Evolutionary conservation across 1,140 invertebrate genomes (phyloP), one percentile per base, ranked within the genome.

Genomic region (Xylocopa sonorina): DNA sequence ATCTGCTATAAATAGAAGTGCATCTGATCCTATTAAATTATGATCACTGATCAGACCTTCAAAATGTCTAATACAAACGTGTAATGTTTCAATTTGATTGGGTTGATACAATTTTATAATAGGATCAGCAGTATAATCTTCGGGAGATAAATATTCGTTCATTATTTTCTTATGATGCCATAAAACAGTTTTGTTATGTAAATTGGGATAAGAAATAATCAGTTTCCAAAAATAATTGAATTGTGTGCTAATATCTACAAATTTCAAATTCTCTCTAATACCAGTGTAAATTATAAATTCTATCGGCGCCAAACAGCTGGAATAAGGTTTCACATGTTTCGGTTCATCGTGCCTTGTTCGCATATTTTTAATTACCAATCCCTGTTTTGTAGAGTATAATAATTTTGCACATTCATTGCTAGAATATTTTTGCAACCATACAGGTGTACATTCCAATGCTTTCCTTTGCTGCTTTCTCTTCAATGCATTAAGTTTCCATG

Each of bases 201-300:
- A 74, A 69, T 93, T 88, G 21, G 95, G 94, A 69, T 95, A 92
- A 0, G 95, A 94, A 24, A 96, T 85, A n/a, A 94, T 89, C 32
- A 96, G 82, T 91, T 97, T 97, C 95, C 95, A 96, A 88, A 94
- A 96, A 63, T 94, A 90, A 80, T 93, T 93, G 77, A 88, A 76
- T 29, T 55, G 32, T 18, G 68, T 53, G 66, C 88, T 81, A 0
- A 79, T 84, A 0, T 91, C 84, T 2, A 83, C 67, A 5, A 72
- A 81, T 60, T 86, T 89, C 16, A 85, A 66, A 58, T 90, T 90
- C 57, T 93, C 88, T 57, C 89, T 91, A n/a, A 92, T 80, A 9
- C 91, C 92, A 3, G 81, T 84, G 41, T 90, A 87, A 12, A 89
- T 86, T 3, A 91, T 79, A 18, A 85, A 34, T 55, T 91, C 89